A percentile compares a stretch with the other conserved stretches of the same genome.
phyloP scores from a whole-genome alignment of 2,888 invertebrate genomes.

The Entomobrya multifasciata region DNA sequence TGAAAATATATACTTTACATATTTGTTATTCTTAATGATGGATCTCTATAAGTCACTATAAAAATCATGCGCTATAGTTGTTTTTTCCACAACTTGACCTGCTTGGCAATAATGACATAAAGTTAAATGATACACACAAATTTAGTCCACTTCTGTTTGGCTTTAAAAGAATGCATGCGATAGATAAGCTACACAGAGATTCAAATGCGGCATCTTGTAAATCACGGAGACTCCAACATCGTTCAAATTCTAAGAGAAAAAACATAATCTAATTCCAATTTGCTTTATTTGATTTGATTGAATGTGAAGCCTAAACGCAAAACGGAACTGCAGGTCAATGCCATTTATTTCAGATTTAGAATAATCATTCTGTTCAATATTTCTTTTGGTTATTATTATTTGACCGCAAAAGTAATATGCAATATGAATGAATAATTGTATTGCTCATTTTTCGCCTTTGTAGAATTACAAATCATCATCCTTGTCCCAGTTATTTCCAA shows the following conservation, averaged over 20 bases:
- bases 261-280: not conserved
- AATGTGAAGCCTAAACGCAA: not conserved
- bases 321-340: not conserved
- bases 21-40: too few species aligned
- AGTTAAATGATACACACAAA: too few species aligned
- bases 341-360: not conserved
- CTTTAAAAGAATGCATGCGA: too few species aligned
- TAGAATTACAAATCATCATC: too few species aligned
- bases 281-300: not conserved
- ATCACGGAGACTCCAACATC: too few species aligned
- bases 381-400: not conserved
- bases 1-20: too few species aligned
- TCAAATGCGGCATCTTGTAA: too few species aligned
- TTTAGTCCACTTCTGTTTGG: too few species aligned
- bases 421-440: not conserved
- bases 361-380: not conserved
- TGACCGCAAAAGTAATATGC: not conserved
- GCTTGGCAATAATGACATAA: too few species aligned
- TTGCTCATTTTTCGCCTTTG: not conserved
- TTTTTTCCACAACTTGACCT: not conserved
- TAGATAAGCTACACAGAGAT: too few species aligned
- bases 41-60: too few species aligned
- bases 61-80: too few species aligned
- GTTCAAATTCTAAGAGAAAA: not conserved
- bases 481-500: constrained; percentile 6